Conservation (phyloP, 2,113 vertebrate genomes). For the Rhea americana region DNA sequence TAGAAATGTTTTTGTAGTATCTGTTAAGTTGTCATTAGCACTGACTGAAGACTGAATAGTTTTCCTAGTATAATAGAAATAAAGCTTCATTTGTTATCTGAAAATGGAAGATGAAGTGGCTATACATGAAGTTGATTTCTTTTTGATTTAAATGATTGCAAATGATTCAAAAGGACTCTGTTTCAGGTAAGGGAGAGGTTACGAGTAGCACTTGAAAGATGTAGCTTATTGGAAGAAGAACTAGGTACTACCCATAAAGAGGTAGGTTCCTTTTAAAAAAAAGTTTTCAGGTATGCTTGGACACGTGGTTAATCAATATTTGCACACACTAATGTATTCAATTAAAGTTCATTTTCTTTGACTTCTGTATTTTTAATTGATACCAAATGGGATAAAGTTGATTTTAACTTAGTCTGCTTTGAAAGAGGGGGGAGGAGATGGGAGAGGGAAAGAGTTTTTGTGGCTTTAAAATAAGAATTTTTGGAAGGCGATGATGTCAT, state of each 20-base stretch:
- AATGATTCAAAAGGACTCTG: not conserved
- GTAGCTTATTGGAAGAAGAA: constrained; percentile 92
- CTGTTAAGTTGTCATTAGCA: not conserved
- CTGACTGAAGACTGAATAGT: not conserved
- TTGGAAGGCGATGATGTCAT: not conserved
- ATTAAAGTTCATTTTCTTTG: not conserved
- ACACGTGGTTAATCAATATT: not conserved
- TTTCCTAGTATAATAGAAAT: not conserved
- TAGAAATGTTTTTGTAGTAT: not conserved
- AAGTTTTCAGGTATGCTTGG: accelerated
- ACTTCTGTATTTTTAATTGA: not conserved
- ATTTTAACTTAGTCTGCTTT: not conserved
- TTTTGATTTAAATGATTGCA: not conserved
- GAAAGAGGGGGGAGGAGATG: not conserved
- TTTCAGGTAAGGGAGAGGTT: constrained; percentile 92
- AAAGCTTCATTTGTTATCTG: not conserved
- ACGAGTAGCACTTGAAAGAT: constrained; percentile 93
- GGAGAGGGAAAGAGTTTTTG: not conserved
- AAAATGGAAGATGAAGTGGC: not conserved
- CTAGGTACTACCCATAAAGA: constrained; percentile 92
- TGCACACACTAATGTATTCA: not conserved
- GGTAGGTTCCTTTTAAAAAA: constrained; percentile 73
- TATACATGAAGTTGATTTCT: not conserved
- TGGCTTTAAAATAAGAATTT: not conserved
- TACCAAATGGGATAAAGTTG: not conserved